These are phyloP conservation scores for Connochaetes taurinus DNA, from an alignment of 2,113 vertebrate genomes.

Conservation along the genomic window DNA sequence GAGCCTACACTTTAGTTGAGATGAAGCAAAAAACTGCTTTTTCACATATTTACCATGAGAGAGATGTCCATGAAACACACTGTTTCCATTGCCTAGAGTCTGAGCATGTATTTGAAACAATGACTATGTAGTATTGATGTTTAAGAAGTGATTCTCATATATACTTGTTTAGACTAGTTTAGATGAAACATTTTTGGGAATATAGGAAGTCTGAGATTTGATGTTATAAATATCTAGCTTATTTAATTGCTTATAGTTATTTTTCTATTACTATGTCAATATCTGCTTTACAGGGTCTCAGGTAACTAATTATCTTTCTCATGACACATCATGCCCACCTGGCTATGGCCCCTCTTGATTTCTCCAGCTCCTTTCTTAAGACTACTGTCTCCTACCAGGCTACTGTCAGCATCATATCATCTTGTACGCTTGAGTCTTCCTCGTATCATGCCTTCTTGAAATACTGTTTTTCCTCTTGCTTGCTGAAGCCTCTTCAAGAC, in stretches of 20 bases:
- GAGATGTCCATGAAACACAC: not conserved
- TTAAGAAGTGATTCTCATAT: not conserved
- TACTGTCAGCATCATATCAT: not conserved
- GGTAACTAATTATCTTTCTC: not conserved
- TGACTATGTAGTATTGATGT: not conserved
- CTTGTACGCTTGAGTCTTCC: not conserved
- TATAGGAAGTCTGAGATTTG: not conserved
- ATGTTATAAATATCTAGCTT: not conserved
- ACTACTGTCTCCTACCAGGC: not conserved
- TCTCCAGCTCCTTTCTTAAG: not conserved
- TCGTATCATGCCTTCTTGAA: not conserved
- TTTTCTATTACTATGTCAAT: not conserved
- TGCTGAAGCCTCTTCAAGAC: not conserved
- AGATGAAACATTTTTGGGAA: not conserved
- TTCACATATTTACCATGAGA: not conserved
- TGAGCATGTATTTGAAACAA: not conserved
- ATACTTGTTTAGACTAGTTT: not conserved
- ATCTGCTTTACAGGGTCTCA: not conserved
- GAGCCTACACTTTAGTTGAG: not conserved
- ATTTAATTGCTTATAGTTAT: not conserved
- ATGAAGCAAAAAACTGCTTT: not conserved
- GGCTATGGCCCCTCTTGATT: not conserved
- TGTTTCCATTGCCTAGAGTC: not conserved
- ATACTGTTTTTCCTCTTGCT: not conserved
- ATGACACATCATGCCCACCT: not conserved